These are phyloP conservation scores for Pheosia gnoma DNA, from an alignment of 2,888 invertebrate species.

Conservation along the genomic window DNA sequence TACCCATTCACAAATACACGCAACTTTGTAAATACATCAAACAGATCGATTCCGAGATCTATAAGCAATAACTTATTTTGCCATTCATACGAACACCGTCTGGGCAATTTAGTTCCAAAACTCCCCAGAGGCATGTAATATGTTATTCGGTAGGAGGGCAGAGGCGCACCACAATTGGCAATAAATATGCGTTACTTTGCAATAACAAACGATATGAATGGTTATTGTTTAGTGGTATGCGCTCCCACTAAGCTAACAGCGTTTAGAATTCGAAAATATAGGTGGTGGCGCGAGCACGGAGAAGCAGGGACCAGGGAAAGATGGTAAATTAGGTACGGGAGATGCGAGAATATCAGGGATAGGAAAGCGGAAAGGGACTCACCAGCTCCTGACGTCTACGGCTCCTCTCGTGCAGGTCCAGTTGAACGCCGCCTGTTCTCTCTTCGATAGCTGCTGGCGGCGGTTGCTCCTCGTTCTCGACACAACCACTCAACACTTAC, in stretches of 20 bases:
- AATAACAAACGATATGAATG: constrained; percentile 52
- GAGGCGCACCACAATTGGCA: constrained; percentile 45
- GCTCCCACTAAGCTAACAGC: constrained; percentile 8
- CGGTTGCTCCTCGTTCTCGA: no score
- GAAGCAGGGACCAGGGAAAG: no score
- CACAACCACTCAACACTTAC: no score
- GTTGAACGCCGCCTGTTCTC: no score
- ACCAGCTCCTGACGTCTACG: no score
- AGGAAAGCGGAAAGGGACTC: no score
- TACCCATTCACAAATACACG: background rate
- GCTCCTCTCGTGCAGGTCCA: no score
- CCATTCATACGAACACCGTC: constrained; percentile 41
- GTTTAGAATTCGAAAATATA: constrained; percentile 30
- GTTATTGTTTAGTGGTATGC: constrained; percentile 40
- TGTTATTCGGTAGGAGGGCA: constrained; percentile 33
- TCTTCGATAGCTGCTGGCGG: no score
- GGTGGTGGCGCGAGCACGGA: no score
- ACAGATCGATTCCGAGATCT: constrained; percentile 2
- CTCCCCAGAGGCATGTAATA: constrained; percentile 38
- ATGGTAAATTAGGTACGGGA: no score
- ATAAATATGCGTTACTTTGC: constrained; percentile 58
- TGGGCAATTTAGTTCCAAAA: constrained; percentile 48
- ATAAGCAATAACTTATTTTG: constrained; percentile 21
- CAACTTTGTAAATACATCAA: constrained; percentile 6
- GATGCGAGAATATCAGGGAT: no score